Evolutionary conservation across 2,888 invertebrate genomes (phyloP), one percentile per base, ranked within the genome.

Genomic region (Pyralis farinalis): DNA sequence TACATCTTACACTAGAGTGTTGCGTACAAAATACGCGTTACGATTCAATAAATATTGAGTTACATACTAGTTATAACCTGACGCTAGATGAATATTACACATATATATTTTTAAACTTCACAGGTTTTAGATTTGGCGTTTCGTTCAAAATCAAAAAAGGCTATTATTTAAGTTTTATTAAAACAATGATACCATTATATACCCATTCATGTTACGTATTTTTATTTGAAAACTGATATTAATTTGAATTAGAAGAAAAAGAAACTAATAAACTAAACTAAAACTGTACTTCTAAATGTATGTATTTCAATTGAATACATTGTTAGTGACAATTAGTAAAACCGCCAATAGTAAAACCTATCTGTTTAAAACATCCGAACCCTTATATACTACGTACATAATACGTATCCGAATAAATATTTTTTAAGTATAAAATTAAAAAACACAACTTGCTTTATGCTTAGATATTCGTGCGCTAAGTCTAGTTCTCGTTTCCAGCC

Each of bases 351-450:
- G 41, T 41, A 44, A 42, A 32, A 31, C 41, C 28, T 34, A 7
- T 10, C 25, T 39, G 36, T 39, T 43, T 43, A 43, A 42, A 47
- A 53, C 47, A 52, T 51, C 42, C 47, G 43, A 54, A 53, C 55
- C 34, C 72, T 75, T 79, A 78, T 52, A 58, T 49, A 49, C 71
- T 77, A 82, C 68, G 64, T 73, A 76, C 65, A 67, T 64, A 53
- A 72, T 79, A 82, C 75, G 76, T 80, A 81, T 78, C 55, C 70
- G 72, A 83, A 83, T 83, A 82, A 82, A 84, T 83, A 83, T 75
- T 71, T 50, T 73, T 75, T 78, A 81, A 79, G 82, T 84, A 86
- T 83, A 85, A 85, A 86, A 85, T 81, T 82, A 79, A 83, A 82
- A 85, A 79, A 79, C 72, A 79, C 79, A 82, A 80, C 77, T 71